Percentiles rank a stretch among this genome's conserved stretches.
phyloP scores from a whole-genome alignment of 2,113 vertebrate genomes.

The Nansenia antarctica region DNA sequence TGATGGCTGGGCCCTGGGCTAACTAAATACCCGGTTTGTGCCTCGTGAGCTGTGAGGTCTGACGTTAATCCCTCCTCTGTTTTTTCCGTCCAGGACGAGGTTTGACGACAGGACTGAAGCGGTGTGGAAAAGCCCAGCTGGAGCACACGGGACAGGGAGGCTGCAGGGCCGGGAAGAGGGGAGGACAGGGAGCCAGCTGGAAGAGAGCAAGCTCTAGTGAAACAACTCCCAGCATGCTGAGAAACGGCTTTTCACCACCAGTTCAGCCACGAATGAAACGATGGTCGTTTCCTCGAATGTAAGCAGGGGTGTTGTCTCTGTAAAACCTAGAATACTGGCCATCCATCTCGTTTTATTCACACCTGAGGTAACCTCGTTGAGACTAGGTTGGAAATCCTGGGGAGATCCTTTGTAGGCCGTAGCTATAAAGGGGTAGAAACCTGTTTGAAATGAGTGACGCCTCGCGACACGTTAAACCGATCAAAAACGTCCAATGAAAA shows the following conservation, averaged over 20 bases:
- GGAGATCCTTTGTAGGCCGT: too few species aligned
- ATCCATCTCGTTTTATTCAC: conserved; percentile 4
- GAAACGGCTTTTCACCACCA: conserved; percentile 33
- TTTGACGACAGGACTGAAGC: conserved; percentile 11
- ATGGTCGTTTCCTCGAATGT: conserved; percentile 31
- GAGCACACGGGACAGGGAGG: conserved; percentile 6
- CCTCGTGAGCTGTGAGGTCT: conserved; percentile 18
- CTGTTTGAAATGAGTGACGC: too few species aligned
- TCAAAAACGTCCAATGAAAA: too few species aligned
- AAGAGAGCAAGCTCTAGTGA: neutral
- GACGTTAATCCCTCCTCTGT: neutral
- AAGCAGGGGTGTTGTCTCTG: conserved; percentile 14
- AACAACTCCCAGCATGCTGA: conserved; percentile 23
- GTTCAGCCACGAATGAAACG: conserved; percentile 17
- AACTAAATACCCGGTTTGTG: conserved; percentile 33
- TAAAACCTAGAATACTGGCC: conserved; percentile 16
- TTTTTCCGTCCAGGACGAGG: neutral
- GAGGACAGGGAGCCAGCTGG: conserved; percentile 11
- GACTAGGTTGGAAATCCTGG: too few species aligned
- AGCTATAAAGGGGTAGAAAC: too few species aligned
- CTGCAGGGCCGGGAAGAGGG: neutral
- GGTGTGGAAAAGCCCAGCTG: conserved; percentile 41
- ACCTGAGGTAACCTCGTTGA: too few species aligned
- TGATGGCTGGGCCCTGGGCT: neutral
- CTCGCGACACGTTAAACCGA: too few species aligned